phyloP scores from a whole-genome alignment of 2,888 invertebrate genomes.

The Trissolcus japonicus region DNA sequence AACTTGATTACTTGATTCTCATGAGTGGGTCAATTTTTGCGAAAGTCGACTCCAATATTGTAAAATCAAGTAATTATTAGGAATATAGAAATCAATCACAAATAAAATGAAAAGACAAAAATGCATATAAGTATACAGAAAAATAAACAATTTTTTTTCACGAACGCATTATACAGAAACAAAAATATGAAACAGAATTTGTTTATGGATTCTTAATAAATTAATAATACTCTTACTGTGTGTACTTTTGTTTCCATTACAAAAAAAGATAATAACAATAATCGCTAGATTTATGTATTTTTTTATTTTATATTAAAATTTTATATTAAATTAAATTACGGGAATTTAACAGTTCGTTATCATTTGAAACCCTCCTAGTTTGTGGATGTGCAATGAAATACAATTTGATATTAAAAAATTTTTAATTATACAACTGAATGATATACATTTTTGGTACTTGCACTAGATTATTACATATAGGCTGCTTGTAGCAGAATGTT shows the following conservation, averaged over 20 bases:
- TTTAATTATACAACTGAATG: neutral
- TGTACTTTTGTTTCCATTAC: constrained; percentile 10
- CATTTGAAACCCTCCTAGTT: neutral
- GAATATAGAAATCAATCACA: constrained; percentile 28
- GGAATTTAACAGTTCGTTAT: neutral
- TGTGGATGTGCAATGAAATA: neutral
- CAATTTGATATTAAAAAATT: constrained; percentile 2
- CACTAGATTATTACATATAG: neutral
- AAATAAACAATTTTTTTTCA: constrained; percentile 46
- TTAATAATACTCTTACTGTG: constrained; percentile 63
- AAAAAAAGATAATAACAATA: neutral
- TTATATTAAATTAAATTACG: constrained; percentile 28
- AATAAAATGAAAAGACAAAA: constrained; percentile 56
- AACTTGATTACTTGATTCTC: constrained; percentile 46
- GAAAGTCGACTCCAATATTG: constrained; percentile 24
- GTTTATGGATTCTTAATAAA: constrained; percentile 36
- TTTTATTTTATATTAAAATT: constrained; percentile 28
- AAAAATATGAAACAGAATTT: constrained; percentile 22
- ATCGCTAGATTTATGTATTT: constrained; percentile 9
- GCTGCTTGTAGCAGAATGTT: neutral
- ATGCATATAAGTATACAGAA: constrained; percentile 60
- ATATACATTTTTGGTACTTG: constrained; percentile 1
- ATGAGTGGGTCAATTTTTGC: constrained; percentile 1
- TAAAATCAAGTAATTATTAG: constrained; percentile 47
- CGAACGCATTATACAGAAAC: no score